Base-by-base conservation (phyloP, 2,797 vertebrate genomes). In the Xenentodon cancila region DNA sequence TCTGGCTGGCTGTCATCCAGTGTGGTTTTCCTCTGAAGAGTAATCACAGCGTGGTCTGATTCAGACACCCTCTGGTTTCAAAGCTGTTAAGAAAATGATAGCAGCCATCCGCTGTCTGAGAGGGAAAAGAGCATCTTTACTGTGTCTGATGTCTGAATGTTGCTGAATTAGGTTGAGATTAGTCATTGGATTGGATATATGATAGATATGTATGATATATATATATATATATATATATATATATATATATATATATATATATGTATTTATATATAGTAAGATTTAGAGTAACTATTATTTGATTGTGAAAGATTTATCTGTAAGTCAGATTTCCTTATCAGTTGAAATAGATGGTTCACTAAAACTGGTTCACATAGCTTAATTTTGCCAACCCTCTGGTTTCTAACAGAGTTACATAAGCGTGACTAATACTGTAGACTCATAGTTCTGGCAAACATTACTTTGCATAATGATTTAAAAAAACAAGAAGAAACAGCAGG, bases 21-120 rank as follows among this genome's bases (percentile, higher is more conserved):
- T 45, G 75, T 85, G 89, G 89, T 90, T 90, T 87, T 81, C 67
- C 74, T 86, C 82, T 77, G 59, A 64, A 68, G 69, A 80, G 63
- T 81, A 88, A 87, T 83, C 86, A 87, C 75, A 86, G 62, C 75
- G 34, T 43, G 66, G 75, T 34, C 79, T 85, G 64, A 57, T 73
- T 77, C 77, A 84, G 70, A 87, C 84, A 86, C 84, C 75, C 89
- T 77, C 74, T 68, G 71, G 58, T 84, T 80, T 58, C 77, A 77
- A 73, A 30, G 60, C 64, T 64, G 64, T 64, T 73, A 72, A 80
- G 72, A 84, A 81, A 84, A 80, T 71, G 59, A 80, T 74, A 67
- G 71, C 64, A 68, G 50, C 60, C 71, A 73, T 85, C 72, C 66
- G 55, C 65, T 74, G 77, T 87, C 81, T 83, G 80, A 67, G 68